Conservation (phyloP, 2,888 invertebrate species). For the Volucella inanis region DNA sequence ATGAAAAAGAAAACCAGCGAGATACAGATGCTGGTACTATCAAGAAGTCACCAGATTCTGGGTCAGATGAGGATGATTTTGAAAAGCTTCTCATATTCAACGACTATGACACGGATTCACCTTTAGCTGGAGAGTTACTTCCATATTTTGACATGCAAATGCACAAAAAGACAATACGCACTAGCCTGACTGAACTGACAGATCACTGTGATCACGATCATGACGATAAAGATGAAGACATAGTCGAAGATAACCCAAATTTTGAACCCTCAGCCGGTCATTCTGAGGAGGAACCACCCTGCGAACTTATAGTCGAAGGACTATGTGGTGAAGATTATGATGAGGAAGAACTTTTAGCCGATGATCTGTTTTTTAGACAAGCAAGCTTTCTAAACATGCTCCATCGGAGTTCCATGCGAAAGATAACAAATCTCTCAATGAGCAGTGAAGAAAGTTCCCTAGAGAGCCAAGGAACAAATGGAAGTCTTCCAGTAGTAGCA, state of each 20-base stretch:
- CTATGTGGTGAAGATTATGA: constrained; percentile 81
- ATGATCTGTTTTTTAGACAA: constrained; percentile 82
- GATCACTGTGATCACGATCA: constrained; percentile 52
- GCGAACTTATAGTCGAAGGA: constrained; percentile 65
- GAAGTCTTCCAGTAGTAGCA: constrained; percentile 46
- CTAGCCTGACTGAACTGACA: constrained; percentile 80
- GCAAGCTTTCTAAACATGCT: constrained; percentile 81
- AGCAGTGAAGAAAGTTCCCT: constrained; percentile 79
- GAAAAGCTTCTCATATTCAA: constrained; percentile 82
- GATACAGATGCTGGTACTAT: constrained; percentile 57
- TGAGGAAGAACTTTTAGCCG: constrained; percentile 79
- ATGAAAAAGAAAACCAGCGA: constrained; percentile 16
- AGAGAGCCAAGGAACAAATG: constrained; percentile 72
- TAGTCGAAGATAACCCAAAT: constrained; percentile 63
- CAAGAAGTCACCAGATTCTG: constrained; percentile 78
- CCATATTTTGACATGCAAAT: constrained; percentile 83
- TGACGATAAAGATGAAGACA: constrained; percentile 76
- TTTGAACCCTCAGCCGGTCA: constrained; percentile 55
- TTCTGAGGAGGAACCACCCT: constrained; percentile 22
- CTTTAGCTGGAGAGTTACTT: constrained; percentile 81
- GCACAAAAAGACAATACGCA: constrained; percentile 79
- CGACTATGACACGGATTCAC: constrained; percentile 79
- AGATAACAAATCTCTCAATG: constrained; percentile 77
- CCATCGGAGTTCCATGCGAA: constrained; percentile 82
- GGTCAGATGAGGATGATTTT: constrained; percentile 81